Percentiles rank a stretch among this genome's conserved stretches.
These are phyloP conservation scores for Platysternon megacephalum DNA, from an alignment of 2,113 vertebrate genomes.

Conservation along the genomic window DNA sequence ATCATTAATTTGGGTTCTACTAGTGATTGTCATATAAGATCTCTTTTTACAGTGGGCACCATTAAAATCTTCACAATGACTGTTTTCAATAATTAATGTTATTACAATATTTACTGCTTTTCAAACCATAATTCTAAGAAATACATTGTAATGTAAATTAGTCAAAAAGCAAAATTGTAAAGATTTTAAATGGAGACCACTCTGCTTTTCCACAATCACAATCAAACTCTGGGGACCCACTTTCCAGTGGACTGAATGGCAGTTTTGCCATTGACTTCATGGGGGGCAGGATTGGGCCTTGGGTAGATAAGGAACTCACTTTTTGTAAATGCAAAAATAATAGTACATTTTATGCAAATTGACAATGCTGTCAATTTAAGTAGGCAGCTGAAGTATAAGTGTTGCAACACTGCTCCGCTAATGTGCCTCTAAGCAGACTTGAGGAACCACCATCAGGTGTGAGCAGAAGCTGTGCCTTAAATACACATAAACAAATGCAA, in stretches of 20 bases:
- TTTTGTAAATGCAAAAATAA: slow-evolving; percentile 64
- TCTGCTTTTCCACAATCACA: not conserved
- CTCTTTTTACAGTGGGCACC: not conserved
- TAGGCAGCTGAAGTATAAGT: slow-evolving; percentile 2
- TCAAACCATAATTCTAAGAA: not conserved
- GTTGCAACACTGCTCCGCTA: slow-evolving; percentile 49
- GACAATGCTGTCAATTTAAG: slow-evolving; percentile 66
- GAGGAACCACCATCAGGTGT: not conserved
- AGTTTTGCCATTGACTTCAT: slow-evolving; percentile 45
- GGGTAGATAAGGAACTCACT: slow-evolving; percentile 35
- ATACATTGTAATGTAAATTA: not conserved
- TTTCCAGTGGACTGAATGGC: slow-evolving; percentile 3
- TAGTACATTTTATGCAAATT: slow-evolving; percentile 53
- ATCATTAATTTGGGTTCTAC: not conserved
- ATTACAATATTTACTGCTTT: not conserved
- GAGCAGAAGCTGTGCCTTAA: slow-evolving; percentile 50
- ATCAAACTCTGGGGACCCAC: not conserved
- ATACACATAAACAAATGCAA: slow-evolving; percentile 60
- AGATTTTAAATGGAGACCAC: not conserved
- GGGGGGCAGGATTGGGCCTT: slow-evolving; percentile 32
- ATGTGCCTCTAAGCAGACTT: slow-evolving; percentile 53
- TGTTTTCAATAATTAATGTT: not conserved
- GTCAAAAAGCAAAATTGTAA: not conserved
- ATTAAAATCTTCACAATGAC: not conserved
- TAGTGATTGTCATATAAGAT: not conserved